phyloP scores from a whole-genome alignment of 1,140 invertebrate species.

The Amyelois transitella region DNA sequence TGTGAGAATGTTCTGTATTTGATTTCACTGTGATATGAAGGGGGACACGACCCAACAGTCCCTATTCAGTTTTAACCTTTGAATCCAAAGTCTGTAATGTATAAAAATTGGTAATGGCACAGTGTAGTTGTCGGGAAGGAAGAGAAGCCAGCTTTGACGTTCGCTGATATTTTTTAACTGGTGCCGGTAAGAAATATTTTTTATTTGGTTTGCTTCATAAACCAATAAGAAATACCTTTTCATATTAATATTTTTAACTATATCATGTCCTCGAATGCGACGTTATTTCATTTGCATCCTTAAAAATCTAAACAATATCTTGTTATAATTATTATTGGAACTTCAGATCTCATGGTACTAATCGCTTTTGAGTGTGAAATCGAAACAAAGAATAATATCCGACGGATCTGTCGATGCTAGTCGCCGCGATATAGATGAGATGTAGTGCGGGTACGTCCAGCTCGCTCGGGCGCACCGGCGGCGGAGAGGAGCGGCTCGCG shows the following conservation, averaged over 20 bases:
- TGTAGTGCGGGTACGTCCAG: conserved; percentile 27
- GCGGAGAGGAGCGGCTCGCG: conserved; percentile 23
- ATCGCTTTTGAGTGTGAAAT: conserved; percentile 56
- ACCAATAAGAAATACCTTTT: conserved; percentile 75
- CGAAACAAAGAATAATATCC: conserved; percentile 22
- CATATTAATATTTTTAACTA: conserved; percentile 75
- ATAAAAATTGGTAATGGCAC: conserved; percentile 53
- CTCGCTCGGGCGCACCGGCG: conserved; percentile 1
- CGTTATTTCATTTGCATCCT: conserved; percentile 70
- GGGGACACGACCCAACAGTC: conserved; percentile 39
- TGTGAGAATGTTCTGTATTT: conserved; percentile 30
- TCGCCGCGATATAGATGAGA: conserved; percentile 13
- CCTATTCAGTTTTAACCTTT: conserved; percentile 19
- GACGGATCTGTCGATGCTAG: conserved; percentile 18
- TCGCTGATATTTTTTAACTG: conserved; percentile 46
- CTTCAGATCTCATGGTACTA: conserved; percentile 70
- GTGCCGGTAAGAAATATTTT: conserved; percentile 55
- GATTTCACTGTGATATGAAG: conserved; percentile 65
- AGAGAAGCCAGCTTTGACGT: conserved; percentile 70
- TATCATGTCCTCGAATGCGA: conserved; percentile 73
- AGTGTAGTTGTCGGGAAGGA: conserved; percentile 52
- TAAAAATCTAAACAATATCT: conserved; percentile 45
- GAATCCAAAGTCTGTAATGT: conserved; percentile 28
- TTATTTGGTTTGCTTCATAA: conserved; percentile 59
- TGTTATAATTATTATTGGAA: conserved; percentile 50